Conservation (phyloP, 1,140 invertebrate genomes). For the Sarcophaga peregrina region DNA sequence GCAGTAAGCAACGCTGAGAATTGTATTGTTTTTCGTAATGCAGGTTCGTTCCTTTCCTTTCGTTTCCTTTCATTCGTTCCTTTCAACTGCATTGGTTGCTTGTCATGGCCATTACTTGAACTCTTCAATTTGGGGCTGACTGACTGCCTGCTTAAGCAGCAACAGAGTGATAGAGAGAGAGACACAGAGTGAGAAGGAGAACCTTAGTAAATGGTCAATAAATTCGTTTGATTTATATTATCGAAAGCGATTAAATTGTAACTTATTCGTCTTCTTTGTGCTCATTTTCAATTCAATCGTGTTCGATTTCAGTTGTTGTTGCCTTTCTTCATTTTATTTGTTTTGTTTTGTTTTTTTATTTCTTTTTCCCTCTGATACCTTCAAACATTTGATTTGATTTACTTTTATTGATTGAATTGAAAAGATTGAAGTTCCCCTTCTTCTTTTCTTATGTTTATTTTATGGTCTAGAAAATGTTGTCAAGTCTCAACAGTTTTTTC, state of each 20-base stretch:
- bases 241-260: constrained; percentile 27
- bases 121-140: neutral
- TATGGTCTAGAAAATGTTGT: no score
- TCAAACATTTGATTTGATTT: neutral
- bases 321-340: no score
- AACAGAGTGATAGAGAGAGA: no score
- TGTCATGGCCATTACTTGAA: constrained; percentile 5
- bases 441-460: constrained; percentile 18
- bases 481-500: no score
- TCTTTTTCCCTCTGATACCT: neutral
- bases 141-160: no score
- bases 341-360: neutral
- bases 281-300: neutral
- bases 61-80: no score
- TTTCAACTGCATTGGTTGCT: neutral
- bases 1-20: no score
- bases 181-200: no score
- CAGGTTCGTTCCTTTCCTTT: neutral
- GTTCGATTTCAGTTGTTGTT: neutral
- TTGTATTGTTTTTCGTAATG: constrained; percentile 17
- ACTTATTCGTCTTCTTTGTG: constrained; percentile 7
- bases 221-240: constrained; percentile 35
- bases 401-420: constrained; percentile 1
- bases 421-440: constrained; percentile 48
- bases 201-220: constrained; percentile 24